Evolutionary conservation across 1,140 invertebrate species (phyloP).

Genomic region (Drosophila lini): DNA sequence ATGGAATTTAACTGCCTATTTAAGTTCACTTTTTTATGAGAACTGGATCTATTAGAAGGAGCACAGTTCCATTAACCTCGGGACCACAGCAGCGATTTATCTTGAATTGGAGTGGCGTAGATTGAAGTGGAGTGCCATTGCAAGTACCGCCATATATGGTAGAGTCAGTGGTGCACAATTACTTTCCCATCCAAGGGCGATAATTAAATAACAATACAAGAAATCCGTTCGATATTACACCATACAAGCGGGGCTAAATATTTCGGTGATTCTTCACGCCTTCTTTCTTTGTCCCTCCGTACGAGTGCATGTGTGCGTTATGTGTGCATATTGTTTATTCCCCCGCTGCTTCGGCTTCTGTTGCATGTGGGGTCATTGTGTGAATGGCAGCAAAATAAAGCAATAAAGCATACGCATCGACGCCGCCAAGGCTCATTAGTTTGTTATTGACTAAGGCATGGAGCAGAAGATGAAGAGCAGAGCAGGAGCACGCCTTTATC

Average conservation of each 20-base stretch:
- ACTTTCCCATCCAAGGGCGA: conserved; percentile 45
- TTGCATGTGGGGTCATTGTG: conserved; percentile 80
- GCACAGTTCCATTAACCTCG: conserved; percentile 35
- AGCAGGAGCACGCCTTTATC: conserved; percentile 66
- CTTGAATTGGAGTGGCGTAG: conserved; percentile 28
- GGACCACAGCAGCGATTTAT: conserved; percentile 48
- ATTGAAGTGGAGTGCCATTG: conserved; percentile 26
- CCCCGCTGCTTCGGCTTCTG: conserved; percentile 16
- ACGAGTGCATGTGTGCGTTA: conserved; percentile 3
- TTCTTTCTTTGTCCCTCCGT: background rate
- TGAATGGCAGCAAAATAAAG: conserved; percentile 76
- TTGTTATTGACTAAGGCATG: conserved; percentile 75
- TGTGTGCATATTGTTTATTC: conserved; percentile 42
- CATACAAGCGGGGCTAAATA: conserved; percentile 23
- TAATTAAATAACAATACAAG: conserved; percentile 58
- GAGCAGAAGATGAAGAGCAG: conserved; percentile 24
- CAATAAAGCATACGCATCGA: conserved; percentile 67
- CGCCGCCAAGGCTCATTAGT: conserved; percentile 79
- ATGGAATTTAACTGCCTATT: background rate
- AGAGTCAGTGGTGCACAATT: conserved; percentile 23
- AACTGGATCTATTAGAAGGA: conserved; percentile 18
- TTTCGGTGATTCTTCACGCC: conserved; percentile 55
- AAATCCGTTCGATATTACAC: conserved; percentile 56
- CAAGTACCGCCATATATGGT: conserved; percentile 15
- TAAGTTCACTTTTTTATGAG: background rate